phyloP scores from a whole-genome alignment of 2,888 invertebrate genomes.

The Caenorhabditis doughertyi region DNA sequence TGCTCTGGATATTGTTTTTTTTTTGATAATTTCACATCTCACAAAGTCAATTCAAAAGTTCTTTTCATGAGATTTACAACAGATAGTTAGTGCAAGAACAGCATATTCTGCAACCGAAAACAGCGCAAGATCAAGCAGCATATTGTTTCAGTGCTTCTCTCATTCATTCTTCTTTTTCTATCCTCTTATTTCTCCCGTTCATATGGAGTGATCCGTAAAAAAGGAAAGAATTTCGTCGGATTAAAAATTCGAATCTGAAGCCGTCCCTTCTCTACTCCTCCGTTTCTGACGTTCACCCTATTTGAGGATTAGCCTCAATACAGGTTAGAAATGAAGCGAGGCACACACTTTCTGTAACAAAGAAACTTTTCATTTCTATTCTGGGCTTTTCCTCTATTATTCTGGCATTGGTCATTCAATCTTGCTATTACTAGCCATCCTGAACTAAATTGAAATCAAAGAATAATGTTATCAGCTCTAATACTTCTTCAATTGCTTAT shows the following conservation, averaged over 20 bases:
- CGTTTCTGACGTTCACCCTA: conserved; percentile 24
- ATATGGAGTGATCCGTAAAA: conserved; percentile 44
- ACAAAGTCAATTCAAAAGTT: too few species aligned
- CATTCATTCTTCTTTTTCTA: background rate
- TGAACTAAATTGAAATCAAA: conserved; percentile 7
- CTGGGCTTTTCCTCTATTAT: conserved; percentile 22
- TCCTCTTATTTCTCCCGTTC: conserved; percentile 8
- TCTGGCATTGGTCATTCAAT: background rate
- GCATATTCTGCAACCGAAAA: too few species aligned
- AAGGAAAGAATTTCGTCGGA: conserved; percentile 40
- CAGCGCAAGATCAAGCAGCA: conserved; percentile 29
- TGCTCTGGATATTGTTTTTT: too few species aligned
- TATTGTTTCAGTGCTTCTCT: conserved; percentile 45
- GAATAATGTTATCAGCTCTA: conserved; percentile 43
- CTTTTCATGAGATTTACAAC: too few species aligned
- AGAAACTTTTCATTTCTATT: conserved; percentile 39
- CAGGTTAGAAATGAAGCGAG: conserved; percentile 38
- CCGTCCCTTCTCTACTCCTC: conserved; percentile 19
- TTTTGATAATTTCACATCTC: too few species aligned
- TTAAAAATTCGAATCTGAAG: conserved; percentile 48
- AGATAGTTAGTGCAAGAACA: too few species aligned
- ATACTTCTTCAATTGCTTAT: conserved; percentile 47
- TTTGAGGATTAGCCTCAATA: conserved; percentile 61
- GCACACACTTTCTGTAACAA: conserved; percentile 35
- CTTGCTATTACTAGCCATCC: conserved; percentile 5